These are phyloP conservation scores for Poecilus cupreus DNA, from an alignment of 2,888 invertebrate genomes.

Conservation along the genomic window DNA sequence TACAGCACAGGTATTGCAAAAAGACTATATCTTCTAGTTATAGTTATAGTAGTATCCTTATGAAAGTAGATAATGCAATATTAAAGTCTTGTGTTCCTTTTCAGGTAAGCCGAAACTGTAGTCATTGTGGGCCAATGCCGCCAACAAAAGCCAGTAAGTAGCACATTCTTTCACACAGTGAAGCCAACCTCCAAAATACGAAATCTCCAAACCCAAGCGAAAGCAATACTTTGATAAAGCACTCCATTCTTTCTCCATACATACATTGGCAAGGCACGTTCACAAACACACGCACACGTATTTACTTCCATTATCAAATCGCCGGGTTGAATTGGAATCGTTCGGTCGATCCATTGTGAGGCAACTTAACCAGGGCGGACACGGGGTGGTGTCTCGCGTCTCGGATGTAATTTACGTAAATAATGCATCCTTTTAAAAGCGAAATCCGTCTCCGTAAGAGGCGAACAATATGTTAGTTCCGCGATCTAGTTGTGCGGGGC, in stretches of 20 bases:
- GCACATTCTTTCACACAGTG: conserved; percentile 18
- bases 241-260: conserved; percentile 21
- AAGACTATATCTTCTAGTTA: no score
- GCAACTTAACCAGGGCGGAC: conserved; percentile 28
- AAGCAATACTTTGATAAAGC: conserved; percentile 40
- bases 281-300: conserved; percentile 19
- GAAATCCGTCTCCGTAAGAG: conserved; percentile 47
- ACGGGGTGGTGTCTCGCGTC: conserved; percentile 4
- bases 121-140: background rate
- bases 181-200: background rate
- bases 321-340: conserved; percentile 29
- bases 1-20: no score
- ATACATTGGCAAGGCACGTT: background rate
- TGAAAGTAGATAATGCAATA: background rate
- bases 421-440: conserved; percentile 55
- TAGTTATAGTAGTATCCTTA: background rate
- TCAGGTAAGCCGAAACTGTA: conserved; percentile 22
- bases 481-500: conserved; percentile 1
- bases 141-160: conserved; percentile 13
- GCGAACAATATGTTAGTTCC: conserved; percentile 53
- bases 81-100: background rate
- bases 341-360: conserved; percentile 31
- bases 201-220: background rate
- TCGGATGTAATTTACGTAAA: conserved; percentile 55
- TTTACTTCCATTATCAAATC: conserved; percentile 44